phyloP scores from a whole-genome alignment of 2,888 invertebrate genomes.

The Dicyrtoma fusca region DNA sequence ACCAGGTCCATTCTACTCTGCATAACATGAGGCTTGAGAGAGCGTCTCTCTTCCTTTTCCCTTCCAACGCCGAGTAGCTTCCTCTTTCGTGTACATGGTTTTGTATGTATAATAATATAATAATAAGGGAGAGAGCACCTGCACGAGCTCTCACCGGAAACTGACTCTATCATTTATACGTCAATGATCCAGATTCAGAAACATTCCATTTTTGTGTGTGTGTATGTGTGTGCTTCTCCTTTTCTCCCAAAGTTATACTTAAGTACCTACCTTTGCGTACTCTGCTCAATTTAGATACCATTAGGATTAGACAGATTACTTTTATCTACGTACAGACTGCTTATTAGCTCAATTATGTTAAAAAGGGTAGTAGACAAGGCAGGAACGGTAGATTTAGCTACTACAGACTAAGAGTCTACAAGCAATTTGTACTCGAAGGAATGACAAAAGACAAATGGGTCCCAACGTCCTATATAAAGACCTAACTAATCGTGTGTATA shows the following conservation, averaged over 20 bases:
- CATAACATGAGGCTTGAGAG: constrained; percentile 17
- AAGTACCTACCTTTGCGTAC: neutral
- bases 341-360: too few species aligned
- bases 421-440: constrained; percentile 15
- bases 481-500: too few species aligned
- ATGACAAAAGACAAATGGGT: constrained; percentile 26
- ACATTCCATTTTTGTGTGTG: too few species aligned
- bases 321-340: neutral
- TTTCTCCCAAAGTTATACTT: neutral
- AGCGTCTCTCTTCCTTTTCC: neutral
- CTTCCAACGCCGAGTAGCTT: too few species aligned
- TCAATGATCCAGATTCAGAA: constrained; percentile 27
- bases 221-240: too few species aligned
- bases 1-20: constrained; percentile 23
- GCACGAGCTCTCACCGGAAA: constrained; percentile 53
- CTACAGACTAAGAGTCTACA: too few species aligned
- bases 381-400: neutral
- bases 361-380: neutral
- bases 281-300: too few species aligned
- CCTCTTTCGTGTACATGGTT: too few species aligned
- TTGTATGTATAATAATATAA: constrained; percentile 2
- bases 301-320: too few species aligned
- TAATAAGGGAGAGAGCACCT: constrained; percentile 45
- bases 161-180: constrained; percentile 39
- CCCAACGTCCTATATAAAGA: too few species aligned